phyloP scores from a whole-genome alignment of 1,140 invertebrate genomes.

The Drosophila murphyi region DNA sequence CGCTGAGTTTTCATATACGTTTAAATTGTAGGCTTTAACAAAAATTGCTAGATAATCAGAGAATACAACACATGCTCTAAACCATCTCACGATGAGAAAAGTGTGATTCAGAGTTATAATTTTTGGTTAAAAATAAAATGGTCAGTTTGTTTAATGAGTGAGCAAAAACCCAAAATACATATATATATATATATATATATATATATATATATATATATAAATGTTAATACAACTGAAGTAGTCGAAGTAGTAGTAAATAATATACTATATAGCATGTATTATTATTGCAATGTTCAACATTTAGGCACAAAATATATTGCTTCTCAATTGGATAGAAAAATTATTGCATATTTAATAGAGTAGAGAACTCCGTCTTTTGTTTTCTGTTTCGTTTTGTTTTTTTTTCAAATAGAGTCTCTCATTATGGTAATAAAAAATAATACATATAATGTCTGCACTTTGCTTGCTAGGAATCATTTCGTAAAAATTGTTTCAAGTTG shows the following conservation, averaged over 20 bases:
- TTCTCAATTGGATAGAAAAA: constrained; percentile 65
- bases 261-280: constrained; percentile 48
- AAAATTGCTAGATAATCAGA: constrained; percentile 44
- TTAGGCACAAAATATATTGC: constrained; percentile 82
- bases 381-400: background rate
- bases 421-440: constrained; percentile 56
- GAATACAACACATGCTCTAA: constrained; percentile 62
- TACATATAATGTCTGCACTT: constrained; percentile 62
- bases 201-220: constrained; percentile 20
- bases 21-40: constrained; percentile 29
- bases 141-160: constrained; percentile 25
- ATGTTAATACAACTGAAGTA: constrained; percentile 25
- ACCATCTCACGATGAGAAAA: constrained; percentile 44
- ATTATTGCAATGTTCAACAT: constrained; percentile 82
- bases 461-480: constrained; percentile 66
- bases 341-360: constrained; percentile 60
- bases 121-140: constrained; percentile 22
- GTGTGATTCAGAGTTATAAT: constrained; percentile 54
- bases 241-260: constrained; percentile 59
- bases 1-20: constrained; percentile 34
- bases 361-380: constrained; percentile 41
- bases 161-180: constrained; percentile 22
- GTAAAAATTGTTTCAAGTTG: constrained; percentile 51
- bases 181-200: background rate
- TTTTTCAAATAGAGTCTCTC: constrained; percentile 23